Base-by-base conservation (phyloP, 2,113 vertebrate genomes). In the Gnathonemus echidnorhynchus region DNA sequence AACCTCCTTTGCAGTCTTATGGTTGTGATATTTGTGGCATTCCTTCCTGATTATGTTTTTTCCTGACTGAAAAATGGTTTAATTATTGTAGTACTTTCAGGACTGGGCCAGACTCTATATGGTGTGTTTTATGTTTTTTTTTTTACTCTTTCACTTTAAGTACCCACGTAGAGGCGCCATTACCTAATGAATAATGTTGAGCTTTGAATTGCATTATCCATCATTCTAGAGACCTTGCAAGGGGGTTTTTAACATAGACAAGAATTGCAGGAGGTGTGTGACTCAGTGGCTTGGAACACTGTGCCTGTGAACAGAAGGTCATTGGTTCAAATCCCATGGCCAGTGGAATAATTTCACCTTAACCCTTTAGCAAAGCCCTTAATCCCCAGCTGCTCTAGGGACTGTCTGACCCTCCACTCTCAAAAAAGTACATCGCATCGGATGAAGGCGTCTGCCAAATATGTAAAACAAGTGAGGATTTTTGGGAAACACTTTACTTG, bases 1-100 rank as follows among this genome's bases (percentile, higher is more conserved):
- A 74, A 92, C 88, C 89, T 88, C 83, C 91, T 88, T 88, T 31
- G 66, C 90, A 91, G 52, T 13, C 91, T 90, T 91, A 89, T 85
- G 87, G 39, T 49, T 58, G 21, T 89, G 46, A 35, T 6, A 1
- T 93, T 88, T 49, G 19, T 13, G n/a, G 62, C 11, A 31, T 35
- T 66, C 3, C 13, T 88, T 27, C 58, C 5, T 66, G 56, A 66
- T 62, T 31, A 70, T 84, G 86, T 27, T 89, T 70, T 35, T 53
- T 5, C 52, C 31, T 46, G 17, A 89, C 85, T 88, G 48, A 88
- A 27, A 17, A 27, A 35, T 77, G 13, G 8, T 66, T 89, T 90
- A 35, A 77, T 77, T 8, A 48, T 42, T 31, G 49, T 88, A 48
- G 35, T 17, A 6, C 85, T 66, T 77, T 85, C 21, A 19, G 27